phyloP scores from a whole-genome alignment of 2,888 invertebrate genomes.

The Drosophila infuscata region DNA sequence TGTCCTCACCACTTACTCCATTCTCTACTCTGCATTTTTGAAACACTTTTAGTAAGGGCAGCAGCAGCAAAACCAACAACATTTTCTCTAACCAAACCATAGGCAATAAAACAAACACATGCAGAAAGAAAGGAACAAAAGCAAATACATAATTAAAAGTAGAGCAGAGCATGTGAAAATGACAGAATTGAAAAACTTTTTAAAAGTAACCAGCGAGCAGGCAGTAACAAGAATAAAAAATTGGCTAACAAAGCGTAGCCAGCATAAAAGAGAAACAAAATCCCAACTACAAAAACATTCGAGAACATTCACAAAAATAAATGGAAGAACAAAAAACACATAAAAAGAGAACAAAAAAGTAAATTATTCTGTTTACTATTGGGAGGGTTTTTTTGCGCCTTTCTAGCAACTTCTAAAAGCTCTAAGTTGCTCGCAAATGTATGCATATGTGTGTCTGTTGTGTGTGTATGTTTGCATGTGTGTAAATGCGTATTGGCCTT shows the following conservation, averaged over 20 bases:
- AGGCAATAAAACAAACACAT: constrained; percentile 27
- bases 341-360: constrained; percentile 36
- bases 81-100: constrained; percentile 24
- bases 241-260: constrained; percentile 34
- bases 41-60: constrained; percentile 6
- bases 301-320: constrained; percentile 73
- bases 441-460: not conserved
- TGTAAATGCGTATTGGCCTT: constrained; percentile 1
- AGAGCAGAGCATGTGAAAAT: constrained; percentile 30
- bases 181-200: constrained; percentile 36
- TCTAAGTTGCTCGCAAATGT: constrained; percentile 8
- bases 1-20: not conserved
- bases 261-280: constrained; percentile 26
- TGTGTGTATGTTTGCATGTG: not conserved
- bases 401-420: constrained; percentile 42
- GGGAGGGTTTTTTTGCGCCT: constrained; percentile 1
- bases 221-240: constrained; percentile 24
- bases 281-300: constrained; percentile 57
- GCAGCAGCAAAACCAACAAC: constrained; percentile 11
- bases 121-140: constrained; percentile 6
- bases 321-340: constrained; percentile 64
- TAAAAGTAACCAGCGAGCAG: constrained; percentile 24
- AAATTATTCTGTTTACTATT: constrained; percentile 33
- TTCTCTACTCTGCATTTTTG: not conserved
- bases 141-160: constrained; percentile 30